Evolutionary conservation across 1,140 invertebrate species (phyloP), one percentile per base, ranked within the genome.

Genomic region (Panagrolaimus sp.): DNA sequence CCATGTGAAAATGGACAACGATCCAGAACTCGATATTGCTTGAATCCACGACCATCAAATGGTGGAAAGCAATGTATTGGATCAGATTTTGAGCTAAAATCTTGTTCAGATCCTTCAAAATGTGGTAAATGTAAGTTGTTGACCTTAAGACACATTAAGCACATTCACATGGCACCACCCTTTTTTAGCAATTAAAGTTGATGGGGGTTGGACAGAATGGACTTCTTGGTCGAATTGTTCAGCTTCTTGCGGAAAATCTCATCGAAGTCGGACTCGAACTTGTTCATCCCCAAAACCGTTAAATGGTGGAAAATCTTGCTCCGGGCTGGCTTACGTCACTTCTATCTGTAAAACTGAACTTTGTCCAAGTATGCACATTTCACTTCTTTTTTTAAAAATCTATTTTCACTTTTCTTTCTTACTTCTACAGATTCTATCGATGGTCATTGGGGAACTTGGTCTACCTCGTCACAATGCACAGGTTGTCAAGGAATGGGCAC

Each of bases 11-110:
- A 82, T 73, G 84, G 84, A 15, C 77, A 79, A 5, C 83, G 84
- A 77, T 82, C 83, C 24, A 75, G 83, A 46, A 76, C 80, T 24
- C 71, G 79, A 0, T 85, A 87, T 3, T 95, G 92, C 81, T 89
- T 91, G 78, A 91, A 91, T 82, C 92, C 92, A 0, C 84, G 86
- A n/a, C 90, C 92, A 0, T 86, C 87, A 52, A 88, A 91, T 80
- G 91, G 90, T 0, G 93, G 93, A 3, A 82, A 84, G 12, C 65
- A 74, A 46, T 88, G 86, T 71, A 52, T 76, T 26, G 86, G 86
- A 6, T 71, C 68, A 38, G 78, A 83, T 58, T 82, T 82, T 69
- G 80, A 82, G 68, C 64, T 76, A 64, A 76, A 73, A 55, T 72
- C 83, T 6, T 83, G 73, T 64, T 83, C 84, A 9, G 84, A 88